phyloP scores from a whole-genome alignment of 2,797 vertebrate genomes.

The Liasis olivaceus region DNA sequence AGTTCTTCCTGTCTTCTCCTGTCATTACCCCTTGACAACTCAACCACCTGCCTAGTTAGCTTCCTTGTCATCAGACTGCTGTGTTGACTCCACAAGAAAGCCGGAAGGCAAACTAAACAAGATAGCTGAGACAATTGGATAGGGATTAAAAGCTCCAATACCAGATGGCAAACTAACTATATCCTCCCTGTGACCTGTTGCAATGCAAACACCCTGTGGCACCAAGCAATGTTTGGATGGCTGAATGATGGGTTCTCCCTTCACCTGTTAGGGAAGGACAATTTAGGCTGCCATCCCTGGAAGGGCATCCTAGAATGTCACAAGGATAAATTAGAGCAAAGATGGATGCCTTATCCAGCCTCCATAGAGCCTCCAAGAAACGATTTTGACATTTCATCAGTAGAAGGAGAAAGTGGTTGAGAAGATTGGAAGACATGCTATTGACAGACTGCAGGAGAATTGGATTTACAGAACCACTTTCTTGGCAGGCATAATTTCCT shows the following conservation, averaged over 20 bases:
- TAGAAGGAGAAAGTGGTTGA: not conserved
- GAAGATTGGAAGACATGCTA: not conserved
- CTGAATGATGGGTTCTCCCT: not conserved
- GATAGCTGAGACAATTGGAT: slow-evolving; percentile 1
- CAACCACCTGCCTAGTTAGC: not conserved
- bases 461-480: not conserved
- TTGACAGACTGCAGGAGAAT: not conserved
- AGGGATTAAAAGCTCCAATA: not conserved
- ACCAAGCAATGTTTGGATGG: not conserved
- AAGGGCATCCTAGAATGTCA: not conserved
- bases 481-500: too few species aligned
- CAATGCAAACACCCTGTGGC: not conserved
- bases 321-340: not conserved
- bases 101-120: not conserved
- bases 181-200: not conserved
- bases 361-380: not conserved
- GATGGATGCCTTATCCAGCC: not conserved
- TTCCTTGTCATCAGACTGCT: not conserved
- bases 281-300: not conserved
- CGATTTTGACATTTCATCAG: not conserved
- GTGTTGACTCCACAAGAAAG: not conserved
- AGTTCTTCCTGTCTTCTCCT: slow-evolving; percentile 12
- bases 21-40: not conserved
- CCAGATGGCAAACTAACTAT: not conserved
- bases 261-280: not conserved